Conservation (phyloP, 2,113 vertebrate genomes). For the Alces alces region DNA sequence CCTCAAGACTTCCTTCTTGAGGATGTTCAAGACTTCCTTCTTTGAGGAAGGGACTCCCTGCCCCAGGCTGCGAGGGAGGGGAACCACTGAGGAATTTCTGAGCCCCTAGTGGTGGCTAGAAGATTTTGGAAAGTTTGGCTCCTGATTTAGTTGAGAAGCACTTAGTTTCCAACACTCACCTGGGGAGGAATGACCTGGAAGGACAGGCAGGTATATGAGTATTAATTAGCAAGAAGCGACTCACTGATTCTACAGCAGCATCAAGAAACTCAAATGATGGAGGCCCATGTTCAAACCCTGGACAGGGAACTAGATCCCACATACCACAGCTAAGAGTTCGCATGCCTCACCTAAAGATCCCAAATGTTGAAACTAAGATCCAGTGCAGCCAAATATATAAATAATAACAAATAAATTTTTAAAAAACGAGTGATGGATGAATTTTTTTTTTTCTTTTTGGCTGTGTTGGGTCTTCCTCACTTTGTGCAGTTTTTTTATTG, state of each 20-base stretch:
- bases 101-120: neutral
- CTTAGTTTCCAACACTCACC: neutral
- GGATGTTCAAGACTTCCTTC: neutral
- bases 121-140: neutral
- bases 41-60: neutral
- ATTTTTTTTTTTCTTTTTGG: neutral
- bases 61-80: neutral
- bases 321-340: neutral
- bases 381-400: neutral
- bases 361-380: neutral
- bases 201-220: accelerated
- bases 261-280: neutral
- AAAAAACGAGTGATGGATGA: neutral
- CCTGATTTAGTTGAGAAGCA: neutral
- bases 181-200: neutral
- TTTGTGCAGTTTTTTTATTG: accelerated
- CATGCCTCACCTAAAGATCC: neutral
- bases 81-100: neutral
- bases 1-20: neutral
- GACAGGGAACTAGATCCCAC: neutral
- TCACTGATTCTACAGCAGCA: neutral
- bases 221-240: no score
- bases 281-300: neutral
- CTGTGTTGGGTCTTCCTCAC: neutral
- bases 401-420: neutral